Base-by-base conservation (phyloP, 2,888 invertebrate species). In the Rhamnusium bicolor region DNA sequence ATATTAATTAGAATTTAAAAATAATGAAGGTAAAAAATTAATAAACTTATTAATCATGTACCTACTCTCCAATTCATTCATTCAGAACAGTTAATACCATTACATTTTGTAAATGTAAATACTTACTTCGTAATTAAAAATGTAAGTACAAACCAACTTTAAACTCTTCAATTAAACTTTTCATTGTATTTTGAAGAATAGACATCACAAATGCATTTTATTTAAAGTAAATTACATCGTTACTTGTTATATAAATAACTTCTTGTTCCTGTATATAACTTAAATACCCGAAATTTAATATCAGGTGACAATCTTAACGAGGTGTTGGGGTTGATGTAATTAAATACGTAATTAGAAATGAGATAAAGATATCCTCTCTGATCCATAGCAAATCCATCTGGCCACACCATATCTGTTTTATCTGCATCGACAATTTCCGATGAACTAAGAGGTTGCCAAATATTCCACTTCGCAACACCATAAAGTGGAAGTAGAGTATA, bases 381-480 rank as follows among this genome's bases (percentile, higher is more conserved):
- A 84, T 93, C 93, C 83, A 93, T 92, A 1, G 91, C 90, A 85
- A 94, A 93, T 14, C 92, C 90, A 82, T 93, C 93, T 0, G 93
- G 90, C 94, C 94, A 94, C 83, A 93, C 92, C 81, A 93, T 91
- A 79, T 90, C 91, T 71, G 90, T 89, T 65, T 90, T 89, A 85
- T 94, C 93, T 75, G 91, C 89, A 14, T 92, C 91, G 12, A 86
- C 66, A 24, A 85, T 78, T 68, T 78, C 63, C 3, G 85, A 91
- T 70, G 88, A 88, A 51, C 88, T 88, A 81, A 92, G 91, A 61
- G 90, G 88, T 67, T 88, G 83, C 24, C 90, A 89, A 0, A 91
- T 91, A 84, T 94, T 92, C 93, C 94, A 94, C 86, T 90, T 91
- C 12, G 91, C 92, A 58, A 94, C 91, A 1, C 93, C 92, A 76